These are phyloP conservation scores for Malurus leucopterus DNA, from an alignment of 2,797 vertebrate species.

Conservation along the genomic window DNA sequence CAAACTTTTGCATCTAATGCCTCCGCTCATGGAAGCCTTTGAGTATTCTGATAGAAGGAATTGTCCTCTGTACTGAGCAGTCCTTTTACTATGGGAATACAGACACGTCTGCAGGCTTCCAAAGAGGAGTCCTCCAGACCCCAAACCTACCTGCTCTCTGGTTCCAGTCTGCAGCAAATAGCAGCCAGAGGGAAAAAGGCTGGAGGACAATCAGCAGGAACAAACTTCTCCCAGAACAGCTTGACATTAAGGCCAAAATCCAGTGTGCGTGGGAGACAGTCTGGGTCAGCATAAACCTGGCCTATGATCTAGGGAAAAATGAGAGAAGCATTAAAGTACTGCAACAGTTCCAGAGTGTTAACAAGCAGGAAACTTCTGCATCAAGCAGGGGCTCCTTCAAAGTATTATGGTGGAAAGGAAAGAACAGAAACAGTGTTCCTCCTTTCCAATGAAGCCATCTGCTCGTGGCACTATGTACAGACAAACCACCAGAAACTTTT, in stretches of 20 bases:
- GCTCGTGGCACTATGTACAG: neutral
- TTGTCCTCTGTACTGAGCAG: neutral
- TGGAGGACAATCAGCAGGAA: constrained; percentile 89
- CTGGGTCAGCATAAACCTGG: constrained; percentile 93
- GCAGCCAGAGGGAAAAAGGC: constrained; percentile 92
- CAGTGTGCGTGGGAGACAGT: constrained; percentile 91
- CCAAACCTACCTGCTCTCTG: constrained; percentile 85
- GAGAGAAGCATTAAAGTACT: neutral
- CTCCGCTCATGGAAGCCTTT: neutral
- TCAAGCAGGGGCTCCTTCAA: neutral
- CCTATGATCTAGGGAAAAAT: constrained; percentile 87
- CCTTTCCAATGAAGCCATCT: neutral
- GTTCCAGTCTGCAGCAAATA: constrained; percentile 89
- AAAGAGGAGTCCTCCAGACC: neutral
- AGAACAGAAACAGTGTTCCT: neutral
- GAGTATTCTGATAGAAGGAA: neutral
- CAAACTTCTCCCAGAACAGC: constrained; percentile 95
- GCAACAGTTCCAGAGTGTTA: neutral
- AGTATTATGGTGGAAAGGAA: neutral
- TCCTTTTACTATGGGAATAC: neutral
- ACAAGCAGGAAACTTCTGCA: neutral
- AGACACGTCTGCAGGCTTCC: neutral
- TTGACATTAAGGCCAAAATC: constrained; percentile 94
- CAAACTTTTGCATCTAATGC: neutral
- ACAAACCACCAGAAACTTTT: neutral